Percentiles rank a stretch among this genome's conserved stretches.
Conservation (phyloP, 2,797 vertebrate genomes). For the Lateolabrax maculatus region DNA sequence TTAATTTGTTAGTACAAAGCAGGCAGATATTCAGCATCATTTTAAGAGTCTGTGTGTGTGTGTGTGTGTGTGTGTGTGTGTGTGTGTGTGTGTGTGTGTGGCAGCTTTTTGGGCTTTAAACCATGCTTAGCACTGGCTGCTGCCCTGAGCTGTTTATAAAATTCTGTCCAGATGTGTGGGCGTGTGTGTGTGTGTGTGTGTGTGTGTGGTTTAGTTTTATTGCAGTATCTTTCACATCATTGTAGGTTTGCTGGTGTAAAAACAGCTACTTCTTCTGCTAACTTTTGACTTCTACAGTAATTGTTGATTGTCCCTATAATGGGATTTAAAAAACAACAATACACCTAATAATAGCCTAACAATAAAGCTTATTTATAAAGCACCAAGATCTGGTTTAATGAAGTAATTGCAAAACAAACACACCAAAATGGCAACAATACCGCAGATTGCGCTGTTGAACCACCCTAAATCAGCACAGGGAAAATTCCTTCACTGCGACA, state of each 20-base stretch:
- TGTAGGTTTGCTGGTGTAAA: background rate
- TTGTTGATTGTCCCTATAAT: rapidly evolving
- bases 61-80: background rate
- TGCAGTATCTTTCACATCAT: background rate
- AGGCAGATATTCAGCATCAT: background rate
- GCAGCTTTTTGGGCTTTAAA: conserved; percentile 16
- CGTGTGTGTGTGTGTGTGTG: background rate
- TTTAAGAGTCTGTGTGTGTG: background rate
- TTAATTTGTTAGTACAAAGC: background rate
- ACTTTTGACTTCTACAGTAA: no score
- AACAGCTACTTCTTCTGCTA: no score
- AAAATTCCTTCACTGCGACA: no score
- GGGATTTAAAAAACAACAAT: no score
- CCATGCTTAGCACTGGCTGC: conserved; percentile 20
- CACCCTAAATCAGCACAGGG: no score
- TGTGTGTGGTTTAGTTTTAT: background rate
- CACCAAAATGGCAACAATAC: no score
- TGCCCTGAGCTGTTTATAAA: conserved; percentile 37
- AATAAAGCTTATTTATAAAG: no score
- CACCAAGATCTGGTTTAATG: no score
- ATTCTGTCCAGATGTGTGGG: conserved; percentile 43
- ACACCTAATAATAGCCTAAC: no score
- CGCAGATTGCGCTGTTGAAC: no score
- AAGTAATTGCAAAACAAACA: no score
- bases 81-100: conserved; percentile 17